Conservation (phyloP, 2,113 vertebrate species). For the Chaenocephalus aceratus region DNA sequence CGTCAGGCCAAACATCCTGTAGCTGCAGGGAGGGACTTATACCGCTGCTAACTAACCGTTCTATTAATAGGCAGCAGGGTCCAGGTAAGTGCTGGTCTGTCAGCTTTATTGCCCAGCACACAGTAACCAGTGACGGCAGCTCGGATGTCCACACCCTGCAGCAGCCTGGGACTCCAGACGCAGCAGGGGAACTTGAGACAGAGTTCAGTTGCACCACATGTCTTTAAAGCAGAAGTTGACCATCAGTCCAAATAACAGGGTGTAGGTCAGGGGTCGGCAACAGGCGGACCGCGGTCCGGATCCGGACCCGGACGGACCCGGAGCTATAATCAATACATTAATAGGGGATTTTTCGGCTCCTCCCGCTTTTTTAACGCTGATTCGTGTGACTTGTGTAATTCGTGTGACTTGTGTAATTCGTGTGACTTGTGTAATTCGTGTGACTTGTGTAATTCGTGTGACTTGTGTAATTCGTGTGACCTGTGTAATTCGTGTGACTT, state of each 20-base stretch:
- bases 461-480: no score
- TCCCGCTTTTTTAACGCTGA: no score
- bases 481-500: no score
- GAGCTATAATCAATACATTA: no score
- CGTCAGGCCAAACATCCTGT: not conserved
- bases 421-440: no score
- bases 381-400: no score
- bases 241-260: constrained; percentile 7
- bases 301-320: no score
- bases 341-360: no score
- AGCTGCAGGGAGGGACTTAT: constrained; percentile 3
- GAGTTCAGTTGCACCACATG: constrained; percentile 5
- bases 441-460: no score
- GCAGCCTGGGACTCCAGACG: not conserved
- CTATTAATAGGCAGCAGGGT: constrained; percentile 41
- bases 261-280: no score
- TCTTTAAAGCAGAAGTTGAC: constrained; percentile 7
- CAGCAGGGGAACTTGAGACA: constrained; percentile 13
- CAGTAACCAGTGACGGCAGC: constrained; percentile 26
- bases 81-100: constrained; percentile 15
- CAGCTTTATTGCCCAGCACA: constrained; percentile 38
- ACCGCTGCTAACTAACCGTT: constrained; percentile 13
- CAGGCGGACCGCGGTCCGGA: no score
- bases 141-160: constrained; percentile 12
- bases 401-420: no score